Base-by-base conservation (phyloP, 2,888 invertebrate species). In the Helleia helle region DNA sequence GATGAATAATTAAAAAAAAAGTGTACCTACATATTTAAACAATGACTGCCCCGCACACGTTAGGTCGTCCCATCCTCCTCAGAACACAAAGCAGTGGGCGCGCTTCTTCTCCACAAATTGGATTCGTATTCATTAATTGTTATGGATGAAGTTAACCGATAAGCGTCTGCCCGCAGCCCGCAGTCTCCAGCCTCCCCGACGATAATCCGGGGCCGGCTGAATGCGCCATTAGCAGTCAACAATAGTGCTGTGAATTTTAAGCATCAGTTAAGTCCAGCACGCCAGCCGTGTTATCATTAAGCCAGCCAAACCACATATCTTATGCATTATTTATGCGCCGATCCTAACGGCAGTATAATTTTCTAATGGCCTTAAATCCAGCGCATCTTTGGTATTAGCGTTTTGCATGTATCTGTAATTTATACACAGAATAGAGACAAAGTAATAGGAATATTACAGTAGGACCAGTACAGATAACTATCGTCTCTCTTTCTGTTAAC, bases 291-390 rank as follows among this genome's bases (percentile, higher is more conserved):
- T 34, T 34, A 34, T 34, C 34, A 31, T 31, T 18, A 34, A 22
- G 22, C 22, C 22, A 2, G 5, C n/a, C n/a, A 8, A 22, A 18
- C 42, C 40, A 52, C 51, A 62, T 64, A 68, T 58, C 64, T 60
- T 58, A 60, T 66, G 59, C 58, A 66, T 66, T 62, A 64, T 64
- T 62, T 63, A 64, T 64, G 51, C 51, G 49, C 49, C 55, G 65
- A 71, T 70, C 59, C 49, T 65, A 72, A 69, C 73, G 43, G 44
- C 38, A 28, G 41, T 18, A 41, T 36, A 37, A 30, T 37, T 36
- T 36, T 22, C 36, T 36, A 36, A 36, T 29, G 29, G 27, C 7
- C 36, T 22, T 36, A 14, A 24, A 36, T 8, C 13, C 29, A 22
- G 36, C 22, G 13, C 36, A 36, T 36, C 36, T 18, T 24, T 12